These are phyloP conservation scores for Amblyjoppa fuscipennis DNA, from an alignment of 2,888 invertebrate genomes.

Conservation along the genomic window DNA sequence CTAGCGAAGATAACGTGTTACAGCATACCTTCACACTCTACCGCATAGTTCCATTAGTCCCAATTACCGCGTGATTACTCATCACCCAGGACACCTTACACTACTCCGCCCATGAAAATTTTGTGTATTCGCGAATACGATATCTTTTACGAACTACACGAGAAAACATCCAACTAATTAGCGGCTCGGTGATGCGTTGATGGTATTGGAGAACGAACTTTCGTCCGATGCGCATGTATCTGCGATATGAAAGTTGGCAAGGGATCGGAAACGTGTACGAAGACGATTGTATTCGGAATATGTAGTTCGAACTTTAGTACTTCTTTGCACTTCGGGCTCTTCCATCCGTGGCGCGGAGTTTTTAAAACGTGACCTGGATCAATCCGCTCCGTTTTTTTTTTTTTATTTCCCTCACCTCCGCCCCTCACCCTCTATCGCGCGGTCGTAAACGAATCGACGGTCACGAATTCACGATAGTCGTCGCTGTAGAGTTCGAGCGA, in stretches of 20 bases:
- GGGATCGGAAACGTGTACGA: slow-evolving; percentile 16
- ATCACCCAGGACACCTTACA: not conserved
- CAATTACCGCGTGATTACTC: slow-evolving; percentile 11
- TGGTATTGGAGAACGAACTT: slow-evolving; percentile 23
- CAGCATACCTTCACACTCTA: not conserved
- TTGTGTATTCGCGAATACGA: not conserved
- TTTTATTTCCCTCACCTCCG: slow-evolving; percentile 13
- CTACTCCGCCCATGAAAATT: not conserved
- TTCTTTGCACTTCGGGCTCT: slow-evolving; percentile 17
- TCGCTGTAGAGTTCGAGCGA: not conserved
- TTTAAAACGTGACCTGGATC: slow-evolving; percentile 56
- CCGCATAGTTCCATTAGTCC: slow-evolving; percentile 6
- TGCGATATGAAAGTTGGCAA: slow-evolving; percentile 33
- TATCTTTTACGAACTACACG: slow-evolving; percentile 3
- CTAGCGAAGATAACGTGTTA: not conserved
- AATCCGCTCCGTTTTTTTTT: slow-evolving; percentile 30
- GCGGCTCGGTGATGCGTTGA: not conserved
- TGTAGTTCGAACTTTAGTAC: slow-evolving; percentile 38
- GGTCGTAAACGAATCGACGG: slow-evolving; percentile 51
- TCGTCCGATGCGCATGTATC: slow-evolving; percentile 4
- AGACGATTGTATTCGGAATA: slow-evolving; percentile 24
- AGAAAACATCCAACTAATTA: slow-evolving; percentile 16
- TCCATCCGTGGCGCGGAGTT: not conserved
- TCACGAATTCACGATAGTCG: slow-evolving; percentile 38
- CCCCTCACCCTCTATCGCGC: not conserved